These are phyloP conservation scores for Penaeus monodon DNA, from an alignment of 2,888 invertebrate species.

Conservation along the genomic window DNA sequence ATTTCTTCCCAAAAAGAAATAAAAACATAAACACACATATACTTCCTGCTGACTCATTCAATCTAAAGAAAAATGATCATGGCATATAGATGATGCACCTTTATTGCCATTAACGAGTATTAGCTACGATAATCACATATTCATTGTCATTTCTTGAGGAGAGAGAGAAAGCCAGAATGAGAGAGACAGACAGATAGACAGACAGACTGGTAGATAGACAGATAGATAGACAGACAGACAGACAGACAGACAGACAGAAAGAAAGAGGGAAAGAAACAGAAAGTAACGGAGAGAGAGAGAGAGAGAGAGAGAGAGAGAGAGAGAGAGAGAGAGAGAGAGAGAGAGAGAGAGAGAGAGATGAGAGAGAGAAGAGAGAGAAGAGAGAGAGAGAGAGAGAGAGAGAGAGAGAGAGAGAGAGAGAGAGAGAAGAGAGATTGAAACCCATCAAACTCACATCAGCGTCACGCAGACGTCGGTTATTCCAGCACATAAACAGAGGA, in stretches of 20 bases:
- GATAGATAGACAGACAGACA: background rate
- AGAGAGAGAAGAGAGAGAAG: conserved; percentile 26
- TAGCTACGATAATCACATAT: no score
- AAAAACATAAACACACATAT: no score
- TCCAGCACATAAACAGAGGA: no score
- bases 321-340: background rate
- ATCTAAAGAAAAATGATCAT: no score
- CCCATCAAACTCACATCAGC: no score
- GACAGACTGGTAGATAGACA: no score
- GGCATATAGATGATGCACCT: no score
- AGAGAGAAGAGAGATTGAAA: no score
- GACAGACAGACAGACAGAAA: background rate
- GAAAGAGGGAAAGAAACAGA: background rate
- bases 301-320: background rate
- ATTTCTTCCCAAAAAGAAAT: no score
- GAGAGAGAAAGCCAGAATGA: background rate
- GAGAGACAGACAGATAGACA: background rate
- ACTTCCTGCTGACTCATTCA: no score
- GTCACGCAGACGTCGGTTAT: no score
- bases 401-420: background rate
- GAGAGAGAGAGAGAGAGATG: background rate
- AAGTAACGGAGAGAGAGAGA: background rate
- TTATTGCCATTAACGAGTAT: no score
- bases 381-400: conserved; percentile 7
- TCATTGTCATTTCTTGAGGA: background rate